These are phyloP conservation scores for Agapornis roseicollis DNA, from an alignment of 2,113 vertebrate genomes.

Conservation along the genomic window DNA sequence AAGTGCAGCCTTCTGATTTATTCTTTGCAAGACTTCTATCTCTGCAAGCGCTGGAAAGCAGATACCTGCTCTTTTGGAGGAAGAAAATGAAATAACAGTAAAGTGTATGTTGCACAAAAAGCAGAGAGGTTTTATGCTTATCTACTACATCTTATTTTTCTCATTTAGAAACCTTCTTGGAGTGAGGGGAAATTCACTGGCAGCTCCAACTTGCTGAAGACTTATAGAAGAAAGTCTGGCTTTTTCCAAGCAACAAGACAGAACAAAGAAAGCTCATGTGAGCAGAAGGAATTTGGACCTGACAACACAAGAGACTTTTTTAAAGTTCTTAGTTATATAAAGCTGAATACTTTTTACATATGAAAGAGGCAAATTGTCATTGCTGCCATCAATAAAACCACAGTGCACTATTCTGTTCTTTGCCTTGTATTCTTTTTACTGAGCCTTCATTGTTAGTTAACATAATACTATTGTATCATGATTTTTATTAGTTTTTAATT, in stretches of 20 bases:
- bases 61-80: neutral
- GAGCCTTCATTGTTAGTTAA: slow-evolving; percentile 15
- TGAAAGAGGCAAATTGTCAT: slow-evolving; percentile 60
- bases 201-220: slow-evolving; percentile 35
- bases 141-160: neutral
- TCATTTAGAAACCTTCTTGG: neutral
- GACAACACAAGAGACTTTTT: slow-evolving; percentile 53
- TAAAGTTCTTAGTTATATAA: slow-evolving; percentile 64
- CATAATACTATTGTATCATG: neutral
- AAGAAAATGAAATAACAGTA: neutral
- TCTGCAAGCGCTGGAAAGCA: neutral
- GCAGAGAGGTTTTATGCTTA: neutral
- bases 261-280: slow-evolving; percentile 17
- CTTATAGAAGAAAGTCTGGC: slow-evolving; percentile 30
- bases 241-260: slow-evolving; percentile 39
- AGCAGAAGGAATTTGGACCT: slow-evolving; percentile 50
- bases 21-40: neutral
- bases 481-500: slow-evolving; percentile 17
- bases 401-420: slow-evolving; percentile 61
- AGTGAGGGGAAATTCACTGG: neutral
- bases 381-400: slow-evolving; percentile 70
- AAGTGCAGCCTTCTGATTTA: neutral
- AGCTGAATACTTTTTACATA: slow-evolving; percentile 71
- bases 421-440: slow-evolving; percentile 67
- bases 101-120: neutral